phyloP scores from a whole-genome alignment of 2,113 vertebrate species.

The Tupaia tana region DNA sequence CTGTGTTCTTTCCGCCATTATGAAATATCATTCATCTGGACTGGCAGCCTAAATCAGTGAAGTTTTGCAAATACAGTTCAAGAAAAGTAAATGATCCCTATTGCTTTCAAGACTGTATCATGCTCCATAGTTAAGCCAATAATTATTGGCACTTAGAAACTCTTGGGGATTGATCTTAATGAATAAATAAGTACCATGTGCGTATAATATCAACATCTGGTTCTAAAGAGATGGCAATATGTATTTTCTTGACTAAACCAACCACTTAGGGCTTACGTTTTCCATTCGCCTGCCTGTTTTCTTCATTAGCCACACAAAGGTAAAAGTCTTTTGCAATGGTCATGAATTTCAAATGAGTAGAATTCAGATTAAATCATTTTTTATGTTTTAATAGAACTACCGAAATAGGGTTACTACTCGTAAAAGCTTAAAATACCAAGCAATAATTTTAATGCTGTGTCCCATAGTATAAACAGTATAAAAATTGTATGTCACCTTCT shows the following conservation, averaged over 20 bases:
- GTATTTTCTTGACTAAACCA: constrained; percentile 32
- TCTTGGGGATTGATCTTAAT: background rate
- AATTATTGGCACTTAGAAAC: background rate
- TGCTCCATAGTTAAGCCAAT: constrained; percentile 38
- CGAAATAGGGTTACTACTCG: constrained; percentile 39
- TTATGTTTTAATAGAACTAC: constrained; percentile 55
- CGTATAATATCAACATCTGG: background rate
- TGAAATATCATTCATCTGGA: constrained; percentile 12
- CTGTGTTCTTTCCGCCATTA: background rate
- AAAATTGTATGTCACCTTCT: constrained; percentile 27
- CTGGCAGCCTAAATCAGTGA: background rate
- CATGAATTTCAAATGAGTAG: constrained; percentile 55
- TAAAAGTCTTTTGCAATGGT: constrained; percentile 26
- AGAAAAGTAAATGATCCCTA: constrained; percentile 29
- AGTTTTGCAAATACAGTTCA: constrained; percentile 48
- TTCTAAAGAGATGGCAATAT: constrained; percentile 22
- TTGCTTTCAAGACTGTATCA: constrained; percentile 22
- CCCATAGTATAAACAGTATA: constrained; percentile 31
- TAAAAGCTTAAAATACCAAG: constrained; percentile 63
- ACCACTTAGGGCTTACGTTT: background rate
- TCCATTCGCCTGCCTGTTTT: constrained; percentile 35
- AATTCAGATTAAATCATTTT: constrained; percentile 54
- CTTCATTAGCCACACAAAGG: constrained; percentile 55
- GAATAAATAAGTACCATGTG: constrained; percentile 13
- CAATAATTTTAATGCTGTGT: constrained; percentile 60